Evolutionary conservation across 2,888 invertebrate species (phyloP).

Genomic region (Limnephilus auricula): DNA sequence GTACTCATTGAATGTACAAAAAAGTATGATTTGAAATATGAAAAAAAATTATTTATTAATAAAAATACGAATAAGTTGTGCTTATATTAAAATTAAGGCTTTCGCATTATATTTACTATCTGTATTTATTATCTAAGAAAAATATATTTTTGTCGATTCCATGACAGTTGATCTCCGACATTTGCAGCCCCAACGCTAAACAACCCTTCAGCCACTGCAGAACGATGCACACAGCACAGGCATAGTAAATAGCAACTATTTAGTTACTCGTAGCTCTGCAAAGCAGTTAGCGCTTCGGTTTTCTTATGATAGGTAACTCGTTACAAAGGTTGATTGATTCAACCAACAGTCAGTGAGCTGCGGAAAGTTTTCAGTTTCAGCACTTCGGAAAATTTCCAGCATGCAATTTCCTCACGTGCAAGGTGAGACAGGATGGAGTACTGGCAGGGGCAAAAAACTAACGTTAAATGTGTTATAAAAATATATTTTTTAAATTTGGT

Average conservation of each 20-base stretch:
- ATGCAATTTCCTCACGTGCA: slow-evolving; percentile 16
- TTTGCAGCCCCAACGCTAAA: neutral
- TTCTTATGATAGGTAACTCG: slow-evolving; percentile 33
- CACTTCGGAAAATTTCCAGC: neutral
- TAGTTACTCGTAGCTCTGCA: neutral
- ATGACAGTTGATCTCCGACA: neutral
- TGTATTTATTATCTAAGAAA: no score
- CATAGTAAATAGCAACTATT: neutral
- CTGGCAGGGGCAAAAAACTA: neutral
- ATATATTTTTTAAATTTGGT: no score
- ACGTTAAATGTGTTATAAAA: neutral
- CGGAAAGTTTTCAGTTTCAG: slow-evolving; percentile 21
- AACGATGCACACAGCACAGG: neutral
- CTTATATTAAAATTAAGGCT: no score
- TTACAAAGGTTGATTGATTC: slow-evolving; percentile 41
- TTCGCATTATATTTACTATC: no score
- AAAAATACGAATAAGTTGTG: no score
- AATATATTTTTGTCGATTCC: no score
- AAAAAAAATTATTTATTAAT: no score
- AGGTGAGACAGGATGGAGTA: neutral
- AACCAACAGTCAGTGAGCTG: slow-evolving; percentile 9
- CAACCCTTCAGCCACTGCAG: neutral
- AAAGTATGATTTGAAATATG: no score
- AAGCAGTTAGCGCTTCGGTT: slow-evolving; percentile 7
- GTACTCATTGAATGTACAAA: no score